These are phyloP conservation scores for Ailurus styani DNA, from an alignment of 2,113 vertebrate species.

Conservation along the genomic window DNA sequence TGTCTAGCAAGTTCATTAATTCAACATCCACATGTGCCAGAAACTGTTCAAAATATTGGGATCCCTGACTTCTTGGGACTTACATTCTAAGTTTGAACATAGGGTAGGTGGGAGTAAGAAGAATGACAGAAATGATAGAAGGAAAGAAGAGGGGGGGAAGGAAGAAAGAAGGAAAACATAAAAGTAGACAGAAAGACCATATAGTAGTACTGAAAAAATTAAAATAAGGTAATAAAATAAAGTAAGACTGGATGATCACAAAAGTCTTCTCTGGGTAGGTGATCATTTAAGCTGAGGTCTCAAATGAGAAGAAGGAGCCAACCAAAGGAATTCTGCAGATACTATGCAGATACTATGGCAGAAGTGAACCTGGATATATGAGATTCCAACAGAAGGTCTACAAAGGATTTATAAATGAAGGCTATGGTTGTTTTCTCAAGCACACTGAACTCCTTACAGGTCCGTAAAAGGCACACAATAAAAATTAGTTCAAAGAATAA, in stretches of 20 bases:
- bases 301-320: background rate
- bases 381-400: background rate
- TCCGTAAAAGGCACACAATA: background rate
- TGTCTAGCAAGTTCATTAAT: background rate
- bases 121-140: background rate
- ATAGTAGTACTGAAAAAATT: background rate
- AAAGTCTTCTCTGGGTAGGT: background rate
- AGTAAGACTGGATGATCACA: background rate
- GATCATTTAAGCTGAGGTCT: background rate
- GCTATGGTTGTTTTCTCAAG: background rate
- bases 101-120: accelerated
- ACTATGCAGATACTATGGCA: background rate
- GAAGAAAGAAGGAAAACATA: background rate
- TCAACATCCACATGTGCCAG: background rate
- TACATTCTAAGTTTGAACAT: background rate
- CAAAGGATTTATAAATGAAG: background rate
- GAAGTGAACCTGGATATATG: background rate
- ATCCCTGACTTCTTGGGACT: background rate
- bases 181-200: background rate
- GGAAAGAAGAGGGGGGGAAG: too few species aligned
- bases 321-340: background rate
- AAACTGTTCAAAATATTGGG: background rate
- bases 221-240: background rate
- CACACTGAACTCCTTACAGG: background rate
- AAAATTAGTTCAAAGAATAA: background rate